Conservation (phyloP, 2,113 vertebrate genomes). For the Sorex araneus region DNA sequence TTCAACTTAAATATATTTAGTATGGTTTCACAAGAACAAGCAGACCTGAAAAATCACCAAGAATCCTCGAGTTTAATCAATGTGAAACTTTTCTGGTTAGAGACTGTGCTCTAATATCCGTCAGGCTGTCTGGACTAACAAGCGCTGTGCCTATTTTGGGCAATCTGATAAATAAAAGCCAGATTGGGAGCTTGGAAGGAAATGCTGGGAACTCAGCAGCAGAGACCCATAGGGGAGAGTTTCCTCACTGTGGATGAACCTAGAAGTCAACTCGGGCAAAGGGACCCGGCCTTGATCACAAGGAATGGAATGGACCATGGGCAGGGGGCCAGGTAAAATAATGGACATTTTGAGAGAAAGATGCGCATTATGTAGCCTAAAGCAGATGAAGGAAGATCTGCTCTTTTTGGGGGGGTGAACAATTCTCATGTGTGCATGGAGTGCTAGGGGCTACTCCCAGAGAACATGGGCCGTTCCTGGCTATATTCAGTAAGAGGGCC, state of each 20-base stretch:
- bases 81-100: constrained; percentile 52
- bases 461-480: too few relatives aligned
- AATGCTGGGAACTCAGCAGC: neutral
- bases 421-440: too few relatives aligned
- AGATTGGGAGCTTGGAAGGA: neutral
- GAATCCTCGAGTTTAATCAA: neutral
- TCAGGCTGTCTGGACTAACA: neutral
- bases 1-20: constrained; percentile 61
- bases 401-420: too few relatives aligned
- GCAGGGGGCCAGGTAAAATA: neutral
- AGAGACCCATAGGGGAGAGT: neutral
- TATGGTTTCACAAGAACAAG: constrained; percentile 55
- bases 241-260: fast-evolving
- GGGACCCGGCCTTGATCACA: neutral
- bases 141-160: neutral
- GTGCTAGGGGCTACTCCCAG: too few relatives aligned
- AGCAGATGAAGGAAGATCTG: too few relatives aligned
- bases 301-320: neutral
- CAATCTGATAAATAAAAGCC: neutral
- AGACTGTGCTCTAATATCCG: neutral
- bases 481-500: too few relatives aligned
- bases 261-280: neutral
- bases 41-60: constrained; percentile 31
- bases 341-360: neutral
- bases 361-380: too few relatives aligned